Percentiles rank a stretch among this genome's conserved stretches.
Evolutionary conservation across 2,888 invertebrate genomes (phyloP).

Genomic region (Amphimallon solstitiale): DNA sequence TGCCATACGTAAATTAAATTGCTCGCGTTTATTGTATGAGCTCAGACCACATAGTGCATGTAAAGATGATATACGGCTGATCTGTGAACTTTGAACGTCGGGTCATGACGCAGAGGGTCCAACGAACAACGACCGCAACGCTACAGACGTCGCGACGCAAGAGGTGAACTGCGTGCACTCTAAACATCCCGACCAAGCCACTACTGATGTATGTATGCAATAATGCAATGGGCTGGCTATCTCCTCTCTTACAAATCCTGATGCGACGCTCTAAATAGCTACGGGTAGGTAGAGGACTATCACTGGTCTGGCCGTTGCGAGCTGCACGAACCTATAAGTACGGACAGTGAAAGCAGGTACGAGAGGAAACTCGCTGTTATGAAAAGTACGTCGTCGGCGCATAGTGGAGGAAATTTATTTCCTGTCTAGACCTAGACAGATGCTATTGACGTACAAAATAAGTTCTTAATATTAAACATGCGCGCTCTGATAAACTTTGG

Average conservation of each 20-base stretch:
- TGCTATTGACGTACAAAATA: slow-evolving; percentile 32
- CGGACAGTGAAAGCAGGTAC: slow-evolving; percentile 1
- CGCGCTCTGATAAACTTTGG: slow-evolving; percentile 14
- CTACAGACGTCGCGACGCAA: slow-evolving; percentile 28
- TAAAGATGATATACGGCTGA: slow-evolving; percentile 15
- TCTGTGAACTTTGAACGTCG: slow-evolving; percentile 16
- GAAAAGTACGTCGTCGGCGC: slow-evolving; percentile 24
- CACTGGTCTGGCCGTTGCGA: neutral
- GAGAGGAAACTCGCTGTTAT: slow-evolving; percentile 20
- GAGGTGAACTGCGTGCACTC: slow-evolving; percentile 6
- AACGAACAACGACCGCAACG: slow-evolving; percentile 27
- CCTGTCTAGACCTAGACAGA: slow-evolving; percentile 33
- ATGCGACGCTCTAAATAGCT: slow-evolving; percentile 6
- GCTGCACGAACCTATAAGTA: slow-evolving; percentile 10
- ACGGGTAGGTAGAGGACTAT: neutral
- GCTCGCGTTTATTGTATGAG: slow-evolving; percentile 19
- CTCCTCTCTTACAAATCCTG: slow-evolving; percentile 6
- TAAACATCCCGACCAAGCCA: neutral
- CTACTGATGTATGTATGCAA: too few species aligned
- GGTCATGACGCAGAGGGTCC: slow-evolving; percentile 13
- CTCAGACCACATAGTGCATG: slow-evolving; percentile 19
- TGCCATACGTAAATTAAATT: neutral
- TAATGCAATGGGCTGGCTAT: slow-evolving; percentile 11
- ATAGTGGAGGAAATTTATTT: slow-evolving; percentile 25
- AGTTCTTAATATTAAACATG: slow-evolving; percentile 27